Evolutionary conservation across 2,888 invertebrate species (phyloP), one percentile per base, ranked within the genome.

Genomic region (Pegoplata infirma): DNA sequence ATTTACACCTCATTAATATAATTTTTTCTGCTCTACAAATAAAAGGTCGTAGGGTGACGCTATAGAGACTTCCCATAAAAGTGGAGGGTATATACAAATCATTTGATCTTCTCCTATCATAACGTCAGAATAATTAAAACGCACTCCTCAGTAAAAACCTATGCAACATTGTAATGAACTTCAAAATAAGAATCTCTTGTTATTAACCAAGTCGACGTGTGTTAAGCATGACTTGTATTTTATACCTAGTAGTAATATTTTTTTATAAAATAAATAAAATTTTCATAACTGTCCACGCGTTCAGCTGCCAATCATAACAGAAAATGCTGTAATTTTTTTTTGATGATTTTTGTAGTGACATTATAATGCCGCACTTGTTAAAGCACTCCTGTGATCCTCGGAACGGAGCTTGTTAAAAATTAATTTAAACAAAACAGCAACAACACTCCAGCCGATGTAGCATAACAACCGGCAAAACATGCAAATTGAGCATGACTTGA

Each of bases 401-500:
- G 17, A n/a, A n/a, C n/a, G n/a, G n/a, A 51, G 12, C 51, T 69
- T 56, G 69, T 76, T 69, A 76, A 76, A 71, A 76, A 64, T 58
- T 40, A 66, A 76, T 66, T 76, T 59, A 61, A 68, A 49, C 7
- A 32, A 46, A 51, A 16, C 19, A 8, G 21, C 14, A 5, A 10
- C 55, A 61, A 61, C n/a, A 63, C 19, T 23, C n/a, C n/a, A n/a
- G n/a, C n/a, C n/a, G n/a, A n/a, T n/a, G n/a, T n/a, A n/a, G n/a
- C n/a, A n/a, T n/a, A 25, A 71, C 64, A 71, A 71, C 49, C 66
- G 61, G 49, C 71, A 25, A 61, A 53, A 67, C 66, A 76, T 76
- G 76, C 66, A 76, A 76, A 76, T 76, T 71, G 55, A n/a, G 66
- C 66, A 61, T 76, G 66, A 72, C 76, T 76, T 66, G 76, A 66